Base-by-base conservation (phyloP, 2,113 vertebrate genomes). In the Pyrgilauda ruficollis region DNA sequence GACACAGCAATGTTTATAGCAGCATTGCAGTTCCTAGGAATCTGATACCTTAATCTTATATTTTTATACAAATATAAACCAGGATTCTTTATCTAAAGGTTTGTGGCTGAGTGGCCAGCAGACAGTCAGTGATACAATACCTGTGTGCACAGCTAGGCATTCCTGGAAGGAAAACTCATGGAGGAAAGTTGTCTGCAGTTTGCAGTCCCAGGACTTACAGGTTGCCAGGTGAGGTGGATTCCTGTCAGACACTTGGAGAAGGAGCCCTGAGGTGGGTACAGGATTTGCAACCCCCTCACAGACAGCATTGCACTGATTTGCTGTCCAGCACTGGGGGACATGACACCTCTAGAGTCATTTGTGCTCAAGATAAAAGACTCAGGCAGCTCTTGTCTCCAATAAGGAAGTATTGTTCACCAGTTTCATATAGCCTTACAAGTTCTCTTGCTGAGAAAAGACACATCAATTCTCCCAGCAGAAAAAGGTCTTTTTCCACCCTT, bases 221-320 rank as follows among this genome's bases (percentile, higher is more conserved):
- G 15, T 24, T 91, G 37, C 10, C 28, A 22, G 6, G 0, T 3
- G 17, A 6, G 7, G 11, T 46, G 20, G 2, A 10, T 59, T 15
- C 7, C 35, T 50, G 33, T 31, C 2, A 2, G 14, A 58, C 1
- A 0, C 26, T 23, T 53, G 18, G 33, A 35, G 17, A 82, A 84
- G 35, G 33, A 76, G 4, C 9, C 10, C 11, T 59, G 8, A 75
- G 11, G 2, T 56, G 31, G 24, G 11, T 5, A 23, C 11, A 31
- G 13, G 19, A 27, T 35, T 23, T 3, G 1, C 33, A 67, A 30
- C 6, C 7, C 17, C 10, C 13, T 74, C 35, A 50, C 13, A 58
- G 55, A 28, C 8, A 53, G 2, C 6, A 15, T 15, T 69, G 19
- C 14, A 18, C 7, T 0, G 0, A 44, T 21, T 7, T n/a, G 16